Base-by-base conservation (phyloP, 2,113 vertebrate genomes). In the Fukomys damarensis region DNA sequence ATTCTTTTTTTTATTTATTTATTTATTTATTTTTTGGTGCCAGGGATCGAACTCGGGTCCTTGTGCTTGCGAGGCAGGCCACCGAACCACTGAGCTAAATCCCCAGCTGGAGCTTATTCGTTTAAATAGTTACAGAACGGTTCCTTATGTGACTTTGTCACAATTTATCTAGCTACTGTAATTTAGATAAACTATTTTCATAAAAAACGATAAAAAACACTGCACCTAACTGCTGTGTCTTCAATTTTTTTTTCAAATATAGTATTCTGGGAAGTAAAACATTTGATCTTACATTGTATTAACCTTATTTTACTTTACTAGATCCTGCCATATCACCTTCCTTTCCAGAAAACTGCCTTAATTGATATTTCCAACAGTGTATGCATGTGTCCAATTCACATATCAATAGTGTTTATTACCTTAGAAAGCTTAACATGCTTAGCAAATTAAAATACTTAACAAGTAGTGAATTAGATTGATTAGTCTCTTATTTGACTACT, bases 401-500 rank as follows among this genome's bases (percentile, higher is more conserved):
- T 24, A 74, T 32, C 13, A 30, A 38, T 26, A 74, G 4, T 89
- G 7, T 30, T 80, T 92, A 70, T 65, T 65, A 35, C 43, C 59
- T 85, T 70, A 38, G 32, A 68, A 82, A 66, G 22, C 24, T 84
- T 63, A 84, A 52, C 41, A 54, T 14, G 2, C 38, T 86, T 56
- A 65, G 11, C 35, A 54, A 20, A 61, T 54, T 52, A 93, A 84
- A 93, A 86, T 54, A 20, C 22, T 87, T 92, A 80, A 61, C 5
- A 88, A 90, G 22, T 68, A 86, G 32, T 80, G 54, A 52, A 9
- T 86, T 10, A 90, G 41, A 54, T 54, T 22, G 5, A 74, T 83
- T 84, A 79, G 43, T 83, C 22, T 77, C 86, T 93, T 85, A 86
- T 86, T 77, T 84, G 65, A 82, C 16, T 79, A 56, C 77, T 70